Evolutionary conservation across 2,113 vertebrate genomes (phyloP).

Genomic region (Octodon degus): DNA sequence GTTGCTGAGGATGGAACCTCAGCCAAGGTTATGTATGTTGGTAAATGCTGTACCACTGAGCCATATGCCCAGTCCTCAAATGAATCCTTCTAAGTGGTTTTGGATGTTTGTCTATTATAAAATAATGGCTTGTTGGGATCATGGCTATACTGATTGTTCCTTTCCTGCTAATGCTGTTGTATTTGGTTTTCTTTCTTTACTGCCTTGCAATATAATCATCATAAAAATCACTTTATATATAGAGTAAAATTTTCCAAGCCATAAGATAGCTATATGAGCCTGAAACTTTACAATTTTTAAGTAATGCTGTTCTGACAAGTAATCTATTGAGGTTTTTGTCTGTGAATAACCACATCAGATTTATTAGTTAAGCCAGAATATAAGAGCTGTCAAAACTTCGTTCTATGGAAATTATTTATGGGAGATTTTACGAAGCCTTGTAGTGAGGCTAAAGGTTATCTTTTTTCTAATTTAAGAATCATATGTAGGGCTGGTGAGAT

Average conservation of each 20-base stretch:
- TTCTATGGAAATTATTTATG: conserved; percentile 60
- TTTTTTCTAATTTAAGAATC: conserved; percentile 53
- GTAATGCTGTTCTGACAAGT: background rate
- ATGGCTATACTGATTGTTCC: background rate
- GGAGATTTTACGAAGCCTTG: conserved; percentile 33
- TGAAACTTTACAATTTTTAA: conserved; percentile 36
- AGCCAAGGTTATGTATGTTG: background rate
- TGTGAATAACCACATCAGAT: background rate
- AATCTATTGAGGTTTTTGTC: background rate
- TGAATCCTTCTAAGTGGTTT: background rate
- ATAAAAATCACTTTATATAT: background rate
- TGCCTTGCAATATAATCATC: background rate
- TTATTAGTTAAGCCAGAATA: conserved; percentile 58
- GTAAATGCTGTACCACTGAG: background rate
- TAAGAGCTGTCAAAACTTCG: background rate
- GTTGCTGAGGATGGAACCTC: background rate
- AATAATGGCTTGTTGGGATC: conserved; percentile 4
- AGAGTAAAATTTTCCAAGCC: conserved; percentile 44
- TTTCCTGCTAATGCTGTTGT: background rate
- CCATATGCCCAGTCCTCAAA: background rate
- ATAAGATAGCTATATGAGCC: background rate
- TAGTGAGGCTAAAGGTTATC: conserved; percentile 12
- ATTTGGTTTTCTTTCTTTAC: conserved; percentile 43
- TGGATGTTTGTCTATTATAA: background rate
- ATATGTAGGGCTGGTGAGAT: background rate